Evolutionary conservation across 2,797 vertebrate species (phyloP), one percentile per base, ranked within the genome.

Genomic region (Meriones psammophilus): DNA sequence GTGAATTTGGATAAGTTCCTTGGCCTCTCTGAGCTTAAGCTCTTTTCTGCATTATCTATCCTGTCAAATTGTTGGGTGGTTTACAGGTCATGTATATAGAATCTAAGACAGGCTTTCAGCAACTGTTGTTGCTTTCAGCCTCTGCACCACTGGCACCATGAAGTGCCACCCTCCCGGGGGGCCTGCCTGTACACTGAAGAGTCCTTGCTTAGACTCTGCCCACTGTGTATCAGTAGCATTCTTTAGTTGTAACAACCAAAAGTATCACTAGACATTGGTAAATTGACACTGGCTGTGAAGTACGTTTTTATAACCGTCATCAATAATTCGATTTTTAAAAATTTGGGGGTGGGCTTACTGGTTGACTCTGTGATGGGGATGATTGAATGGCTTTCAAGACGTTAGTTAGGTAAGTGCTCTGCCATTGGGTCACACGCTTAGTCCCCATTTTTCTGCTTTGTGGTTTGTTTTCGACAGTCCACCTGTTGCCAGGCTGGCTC

Each of bases 141-240:
- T 84, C 24, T 1, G 28, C 9, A 1, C n/a, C 5, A 0, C 5
- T 36, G 80, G 26, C 24, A 28, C 80, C 15, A 10, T 28, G 39
- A 18, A 50, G 33, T 26, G 17, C 39, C 1, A 68, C 88, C 88
- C 30, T 0, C 5, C 9, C 5, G 1, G 13, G 54, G 28, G 30
- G 24, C 4, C 54, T 0, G 1, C 26, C 15, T 3, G 26, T 2
- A 39, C 30, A 1, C 0, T 10, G 42, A 4, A 10, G 39, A 8
- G 2, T 1, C 0, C 7, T 66, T 3, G 17, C 36, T 22, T 2
- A 3, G 50, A 74, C 42, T 42, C 60, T 3, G 8, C 58, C 50
- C 20, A 3, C 54, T 15, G 15, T 76, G 46, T n/a, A n/a, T 71
- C 85, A 36, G 66, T 12, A 73, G 36, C 46, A n/a, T 1, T 56